These are phyloP conservation scores for Tiphia femorata DNA, from an alignment of 2,888 invertebrate species.

Conservation along the genomic window DNA sequence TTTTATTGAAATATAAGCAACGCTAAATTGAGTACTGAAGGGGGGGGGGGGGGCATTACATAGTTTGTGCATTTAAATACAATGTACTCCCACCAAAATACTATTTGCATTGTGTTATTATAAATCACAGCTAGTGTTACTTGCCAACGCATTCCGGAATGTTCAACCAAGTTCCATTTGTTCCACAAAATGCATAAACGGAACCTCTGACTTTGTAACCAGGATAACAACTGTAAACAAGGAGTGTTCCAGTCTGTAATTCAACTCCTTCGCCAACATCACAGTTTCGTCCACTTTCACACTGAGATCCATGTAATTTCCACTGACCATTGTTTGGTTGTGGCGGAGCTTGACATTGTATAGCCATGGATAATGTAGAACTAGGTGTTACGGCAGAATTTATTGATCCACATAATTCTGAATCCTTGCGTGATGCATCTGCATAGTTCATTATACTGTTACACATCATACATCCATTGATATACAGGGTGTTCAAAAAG, in stretches of 20 bases:
- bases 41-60: too few relatives aligned
- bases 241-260: conserved; percentile 49
- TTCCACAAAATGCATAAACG: too few relatives aligned
- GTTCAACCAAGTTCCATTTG: conserved; percentile 56
- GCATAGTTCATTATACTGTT: conserved; percentile 62
- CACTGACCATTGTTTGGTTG: conserved; percentile 57
- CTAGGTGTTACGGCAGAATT: too few relatives aligned
- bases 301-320: conserved; percentile 50
- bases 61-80: too few relatives aligned
- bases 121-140: too few relatives aligned
- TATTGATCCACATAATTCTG: conserved; percentile 31
- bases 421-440: conserved; percentile 67
- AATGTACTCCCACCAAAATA: too few relatives aligned
- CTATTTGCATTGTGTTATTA: too few relatives aligned
- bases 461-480: conserved; percentile 60
- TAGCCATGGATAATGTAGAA: conserved; percentile 4
- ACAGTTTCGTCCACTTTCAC: conserved; percentile 44
- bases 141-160: conserved; percentile 55
- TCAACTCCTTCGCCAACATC: conserved; percentile 19
- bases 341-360: conserved; percentile 47
- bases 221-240: conserved; percentile 54
- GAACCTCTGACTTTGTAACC: conserved; percentile 47
- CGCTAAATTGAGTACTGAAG: too few relatives aligned
- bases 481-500: too few relatives aligned
- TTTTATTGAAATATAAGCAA: neutral